phyloP scores from a whole-genome alignment of 2,113 vertebrate genomes.

The Strix aluco region DNA sequence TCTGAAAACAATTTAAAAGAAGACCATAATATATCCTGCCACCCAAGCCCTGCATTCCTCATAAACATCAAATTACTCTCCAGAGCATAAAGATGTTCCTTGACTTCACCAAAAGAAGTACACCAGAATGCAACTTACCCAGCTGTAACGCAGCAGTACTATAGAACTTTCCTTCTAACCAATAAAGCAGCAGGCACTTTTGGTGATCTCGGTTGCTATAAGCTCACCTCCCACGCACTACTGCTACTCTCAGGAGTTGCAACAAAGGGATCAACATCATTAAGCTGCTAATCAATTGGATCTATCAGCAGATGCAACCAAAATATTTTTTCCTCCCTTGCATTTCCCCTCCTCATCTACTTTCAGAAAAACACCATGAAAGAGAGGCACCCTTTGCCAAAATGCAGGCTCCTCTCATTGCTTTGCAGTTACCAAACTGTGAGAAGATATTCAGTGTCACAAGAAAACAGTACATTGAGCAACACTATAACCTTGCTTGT shows the following conservation, averaged over 20 bases:
- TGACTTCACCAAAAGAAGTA: neutral
- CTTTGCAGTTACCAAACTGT: neutral
- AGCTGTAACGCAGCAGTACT: neutral
- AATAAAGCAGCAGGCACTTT: neutral
- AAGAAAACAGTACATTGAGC: neutral
- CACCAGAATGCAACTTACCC: neutral
- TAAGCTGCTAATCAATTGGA: neutral
- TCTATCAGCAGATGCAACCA: neutral
- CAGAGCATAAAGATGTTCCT: neutral
- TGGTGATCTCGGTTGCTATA: neutral
- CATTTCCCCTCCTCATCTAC: neutral
- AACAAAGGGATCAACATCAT: neutral
- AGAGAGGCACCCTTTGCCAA: neutral
- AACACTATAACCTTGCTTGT: neutral
- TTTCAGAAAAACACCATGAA: neutral
- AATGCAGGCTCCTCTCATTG: neutral
- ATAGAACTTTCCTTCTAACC: neutral
- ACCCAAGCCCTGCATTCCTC: neutral
- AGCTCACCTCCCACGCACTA: neutral
- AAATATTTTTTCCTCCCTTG: neutral
- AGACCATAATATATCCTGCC: neutral
- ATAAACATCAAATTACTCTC: neutral
- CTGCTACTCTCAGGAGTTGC: neutral
- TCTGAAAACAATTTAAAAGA: neutral
- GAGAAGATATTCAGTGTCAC: neutral